Conservation (phyloP, 2,888 invertebrate genomes). For the Palloptera scutellata region DNA sequence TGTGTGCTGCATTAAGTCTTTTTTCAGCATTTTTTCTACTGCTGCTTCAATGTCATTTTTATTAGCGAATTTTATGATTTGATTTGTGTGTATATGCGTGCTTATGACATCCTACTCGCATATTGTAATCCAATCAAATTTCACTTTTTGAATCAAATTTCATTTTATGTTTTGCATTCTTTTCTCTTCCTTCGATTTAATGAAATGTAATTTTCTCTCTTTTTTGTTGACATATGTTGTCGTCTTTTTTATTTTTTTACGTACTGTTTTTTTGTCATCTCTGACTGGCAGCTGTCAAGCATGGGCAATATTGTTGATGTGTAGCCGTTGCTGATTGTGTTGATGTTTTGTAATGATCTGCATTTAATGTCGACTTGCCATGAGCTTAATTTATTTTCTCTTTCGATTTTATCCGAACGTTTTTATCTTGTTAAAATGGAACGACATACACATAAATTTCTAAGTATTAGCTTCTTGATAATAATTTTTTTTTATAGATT, state of each 20-base stretch:
- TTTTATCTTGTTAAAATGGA: too few relatives aligned
- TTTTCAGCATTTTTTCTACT: background rate
- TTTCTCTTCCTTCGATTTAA: constrained; percentile 21
- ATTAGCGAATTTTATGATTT: background rate
- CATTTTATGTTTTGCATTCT: background rate
- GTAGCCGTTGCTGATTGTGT: constrained; percentile 10
- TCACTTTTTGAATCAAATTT: constrained; percentile 13
- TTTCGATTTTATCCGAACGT: too few relatives aligned
- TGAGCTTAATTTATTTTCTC: too few relatives aligned
- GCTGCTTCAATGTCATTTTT: background rate
- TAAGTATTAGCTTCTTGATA: too few relatives aligned
- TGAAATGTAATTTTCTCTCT: constrained; percentile 15
- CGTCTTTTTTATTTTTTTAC: background rate
- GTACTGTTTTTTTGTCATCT: background rate
- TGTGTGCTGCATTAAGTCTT: background rate
- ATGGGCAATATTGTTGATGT: background rate
- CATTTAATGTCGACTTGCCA: background rate
- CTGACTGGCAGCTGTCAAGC: background rate
- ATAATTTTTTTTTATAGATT: too few relatives aligned
- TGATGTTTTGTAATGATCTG: constrained; percentile 6
- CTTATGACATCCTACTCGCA: background rate
- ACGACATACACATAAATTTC: too few relatives aligned
- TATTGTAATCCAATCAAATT: constrained; percentile 25
- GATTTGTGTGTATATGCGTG: background rate
- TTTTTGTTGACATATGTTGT: background rate